Evolutionary conservation across 2,888 invertebrate species (phyloP).

Genomic region (Pseudolycoriella hygida): DNA sequence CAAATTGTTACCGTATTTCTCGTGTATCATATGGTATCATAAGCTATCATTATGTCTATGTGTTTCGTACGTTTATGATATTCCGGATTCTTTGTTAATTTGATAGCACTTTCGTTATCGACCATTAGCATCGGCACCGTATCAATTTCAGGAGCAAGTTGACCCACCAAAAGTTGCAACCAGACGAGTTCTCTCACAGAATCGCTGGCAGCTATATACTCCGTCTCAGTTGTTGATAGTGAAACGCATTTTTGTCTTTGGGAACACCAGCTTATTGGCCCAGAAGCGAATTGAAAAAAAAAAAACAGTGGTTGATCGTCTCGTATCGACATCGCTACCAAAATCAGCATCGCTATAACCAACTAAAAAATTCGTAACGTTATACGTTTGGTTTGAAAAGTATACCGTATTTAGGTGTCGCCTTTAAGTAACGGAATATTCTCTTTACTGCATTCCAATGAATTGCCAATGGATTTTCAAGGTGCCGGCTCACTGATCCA

Average conservation of each 20-base stretch:
- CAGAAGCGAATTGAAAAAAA: slow-evolving; percentile 12
- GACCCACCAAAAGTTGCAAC: no score
- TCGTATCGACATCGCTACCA: slow-evolving; percentile 10
- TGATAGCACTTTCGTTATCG: not conserved
- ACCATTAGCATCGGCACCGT: no score
- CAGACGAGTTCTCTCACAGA: slow-evolving; percentile 11
- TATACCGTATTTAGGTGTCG: slow-evolving; percentile 8
- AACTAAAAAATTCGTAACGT: no score
- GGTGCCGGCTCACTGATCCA: slow-evolving; percentile 2
- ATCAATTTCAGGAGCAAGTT: no score
- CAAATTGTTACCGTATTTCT: no score
- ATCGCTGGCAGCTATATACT: slow-evolving; percentile 13
- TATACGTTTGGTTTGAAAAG: no score
- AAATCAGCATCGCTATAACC: slow-evolving; percentile 12
- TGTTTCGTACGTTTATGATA: no score
- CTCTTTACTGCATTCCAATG: slow-evolving; percentile 10
- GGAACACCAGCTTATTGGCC: slow-evolving; percentile 16
- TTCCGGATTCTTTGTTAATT: not conserved
- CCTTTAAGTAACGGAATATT: slow-evolving; percentile 10
- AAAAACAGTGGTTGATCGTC: slow-evolving; percentile 12
- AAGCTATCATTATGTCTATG: no score
- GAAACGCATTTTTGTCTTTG: slow-evolving; percentile 16
- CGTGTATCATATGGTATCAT: no score
- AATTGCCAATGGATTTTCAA: slow-evolving; percentile 7
- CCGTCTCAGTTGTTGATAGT: slow-evolving; percentile 15